These are phyloP conservation scores for Pinna nobilis DNA, from an alignment of 1,140 invertebrate genomes.

Conservation along the genomic window DNA sequence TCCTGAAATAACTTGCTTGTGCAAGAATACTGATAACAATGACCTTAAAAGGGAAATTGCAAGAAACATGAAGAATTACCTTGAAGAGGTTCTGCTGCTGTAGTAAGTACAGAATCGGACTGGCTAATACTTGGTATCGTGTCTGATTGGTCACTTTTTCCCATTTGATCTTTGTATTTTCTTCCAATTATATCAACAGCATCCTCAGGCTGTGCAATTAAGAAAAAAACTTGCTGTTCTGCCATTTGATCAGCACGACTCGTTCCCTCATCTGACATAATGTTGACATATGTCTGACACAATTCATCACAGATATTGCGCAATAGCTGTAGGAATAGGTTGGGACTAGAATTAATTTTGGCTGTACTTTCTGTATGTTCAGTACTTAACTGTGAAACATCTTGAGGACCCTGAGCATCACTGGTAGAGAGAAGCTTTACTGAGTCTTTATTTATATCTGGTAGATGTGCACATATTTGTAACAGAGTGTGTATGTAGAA, in stretches of 20 bases:
- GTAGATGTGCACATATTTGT: constrained; percentile 82
- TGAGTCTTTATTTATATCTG: constrained; percentile 78
- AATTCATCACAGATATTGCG: constrained; percentile 78
- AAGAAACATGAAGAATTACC: constrained; percentile 27
- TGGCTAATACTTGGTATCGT: too few species aligned
- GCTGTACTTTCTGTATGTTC: constrained; percentile 2
- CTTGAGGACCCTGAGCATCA: constrained; percentile 8
- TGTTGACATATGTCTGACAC: constrained; percentile 80
- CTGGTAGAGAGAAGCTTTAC: constrained; percentile 24
- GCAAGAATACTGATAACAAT: not conserved
- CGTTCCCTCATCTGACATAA: constrained; percentile 78
- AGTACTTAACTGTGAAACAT: constrained; percentile 20
- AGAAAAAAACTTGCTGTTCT: constrained; percentile 80
- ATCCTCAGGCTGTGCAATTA: constrained; percentile 81
- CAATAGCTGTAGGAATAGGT: constrained; percentile 70
- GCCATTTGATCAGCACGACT: constrained; percentile 78
- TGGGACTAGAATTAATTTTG: constrained; percentile 37
- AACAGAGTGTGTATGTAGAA: constrained; percentile 91
- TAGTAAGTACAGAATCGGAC: constrained; percentile 20
- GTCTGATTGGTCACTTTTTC: constrained; percentile 1
- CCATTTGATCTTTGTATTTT: constrained; percentile 17
- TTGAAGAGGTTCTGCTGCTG: constrained; percentile 40
- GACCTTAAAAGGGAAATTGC: not conserved
- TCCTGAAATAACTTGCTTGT: constrained; percentile 1
- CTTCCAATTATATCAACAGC: constrained; percentile 75